phyloP scores from a whole-genome alignment of 2,113 vertebrate genomes.

The Abramis brama region DNA sequence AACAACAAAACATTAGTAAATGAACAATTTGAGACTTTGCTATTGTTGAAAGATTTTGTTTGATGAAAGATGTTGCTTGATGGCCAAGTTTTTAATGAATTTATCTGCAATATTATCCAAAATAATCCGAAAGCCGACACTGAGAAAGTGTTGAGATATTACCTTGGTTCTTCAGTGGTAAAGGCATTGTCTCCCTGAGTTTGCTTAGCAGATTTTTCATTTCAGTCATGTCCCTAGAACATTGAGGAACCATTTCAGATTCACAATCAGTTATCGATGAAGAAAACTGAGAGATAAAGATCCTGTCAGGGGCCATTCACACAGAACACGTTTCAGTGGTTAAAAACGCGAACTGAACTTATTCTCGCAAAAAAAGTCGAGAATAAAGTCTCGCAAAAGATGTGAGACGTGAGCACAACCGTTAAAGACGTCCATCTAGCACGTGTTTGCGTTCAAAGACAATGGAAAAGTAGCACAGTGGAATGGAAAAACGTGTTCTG shows the following conservation, averaged over 20 bases:
- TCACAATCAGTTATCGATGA: neutral
- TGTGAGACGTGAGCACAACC: too few relatives aligned
- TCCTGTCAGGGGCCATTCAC: too few relatives aligned
- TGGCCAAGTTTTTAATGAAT: neutral
- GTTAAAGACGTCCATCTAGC: too few relatives aligned
- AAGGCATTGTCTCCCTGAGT: conserved; percentile 99
- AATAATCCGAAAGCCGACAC: neutral
- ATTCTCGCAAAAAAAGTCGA: too few relatives aligned
- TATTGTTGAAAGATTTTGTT: neutral
- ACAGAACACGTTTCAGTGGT: too few relatives aligned
- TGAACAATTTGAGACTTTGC: neutral
- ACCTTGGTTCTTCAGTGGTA: conserved; percentile 99
- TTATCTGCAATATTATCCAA: neutral
- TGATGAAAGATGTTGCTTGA: neutral
- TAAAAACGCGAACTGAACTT: too few relatives aligned
- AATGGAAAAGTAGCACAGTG: too few relatives aligned
- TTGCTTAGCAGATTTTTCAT: conserved; percentile 99
- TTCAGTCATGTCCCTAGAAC: conserved; percentile 91
- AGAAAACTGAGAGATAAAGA: neutral
- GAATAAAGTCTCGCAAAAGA: too few relatives aligned
- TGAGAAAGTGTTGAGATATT: conserved; percentile 9
- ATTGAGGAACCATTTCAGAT: neutral
- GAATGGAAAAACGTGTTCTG: too few relatives aligned
- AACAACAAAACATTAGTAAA: neutral
- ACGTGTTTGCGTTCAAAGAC: too few relatives aligned